These are phyloP conservation scores for Arge pagana DNA, from an alignment of 2,888 invertebrate species.

Conservation along the genomic window DNA sequence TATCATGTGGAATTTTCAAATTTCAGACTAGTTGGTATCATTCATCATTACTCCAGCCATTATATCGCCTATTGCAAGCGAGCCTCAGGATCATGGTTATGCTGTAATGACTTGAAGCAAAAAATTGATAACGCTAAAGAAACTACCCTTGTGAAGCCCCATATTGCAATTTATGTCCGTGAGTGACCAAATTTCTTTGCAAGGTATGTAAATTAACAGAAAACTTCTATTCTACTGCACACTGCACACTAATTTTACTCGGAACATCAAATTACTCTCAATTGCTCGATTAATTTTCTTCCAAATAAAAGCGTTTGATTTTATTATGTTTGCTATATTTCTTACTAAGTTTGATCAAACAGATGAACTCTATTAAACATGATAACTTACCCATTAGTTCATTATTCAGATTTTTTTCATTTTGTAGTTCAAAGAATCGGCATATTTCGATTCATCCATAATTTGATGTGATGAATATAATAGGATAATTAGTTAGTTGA, in stretches of 20 bases:
- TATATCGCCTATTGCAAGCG: conserved; percentile 7
- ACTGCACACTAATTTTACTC: conserved; percentile 1
- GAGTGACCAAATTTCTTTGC: conserved; percentile 7
- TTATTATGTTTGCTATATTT: neutral
- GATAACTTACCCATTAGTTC: conserved; percentile 2
- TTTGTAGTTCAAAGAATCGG: no score
- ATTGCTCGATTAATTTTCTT: neutral
- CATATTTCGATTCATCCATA: no score
- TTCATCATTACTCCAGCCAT: conserved; percentile 3
- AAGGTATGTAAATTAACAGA: conserved; percentile 1
- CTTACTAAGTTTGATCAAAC: neutral
- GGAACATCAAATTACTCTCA: neutral
- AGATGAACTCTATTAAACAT: conserved; percentile 5
- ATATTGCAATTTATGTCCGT: conserved; percentile 10
- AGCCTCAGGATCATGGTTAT: conserved; percentile 7
- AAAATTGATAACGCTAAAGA: neutral
- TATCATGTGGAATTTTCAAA: conserved; percentile 8
- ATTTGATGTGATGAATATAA: no score
- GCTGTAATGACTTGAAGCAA: neutral
- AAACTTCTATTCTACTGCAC: neutral
- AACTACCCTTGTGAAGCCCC: neutral
- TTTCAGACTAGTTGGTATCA: conserved; percentile 7
- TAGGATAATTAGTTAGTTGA: no score
- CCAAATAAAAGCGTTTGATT: neutral
- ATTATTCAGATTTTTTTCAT: no score